Evolutionary conservation across 2,888 invertebrate genomes (phyloP), one percentile per base, ranked within the genome.

Genomic region (Dyspetes luteomarginatus): DNA sequence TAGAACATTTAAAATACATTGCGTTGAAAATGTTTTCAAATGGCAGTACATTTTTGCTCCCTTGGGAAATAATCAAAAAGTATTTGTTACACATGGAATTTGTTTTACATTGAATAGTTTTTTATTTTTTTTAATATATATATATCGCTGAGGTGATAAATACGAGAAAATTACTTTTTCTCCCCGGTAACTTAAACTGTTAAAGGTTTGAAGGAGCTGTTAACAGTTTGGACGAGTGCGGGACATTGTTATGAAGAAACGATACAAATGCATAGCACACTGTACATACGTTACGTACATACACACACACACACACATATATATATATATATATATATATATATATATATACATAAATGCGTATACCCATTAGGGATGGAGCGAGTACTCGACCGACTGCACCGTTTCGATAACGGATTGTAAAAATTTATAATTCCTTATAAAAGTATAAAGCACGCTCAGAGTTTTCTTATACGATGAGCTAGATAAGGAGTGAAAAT

Each of bases 351-450:
- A 24, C 24, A 48, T 50, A 48, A 5, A 19, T 45, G 65, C 48
- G 12, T 19, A 17, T n/a, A 48, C 71, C 71, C 71, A 71, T 71
- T 77, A 72, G 24, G 26, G 41, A 45, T 48, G 5, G 17, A 19
- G 17, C 17, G 48, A 48, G 48, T 48, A 55, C 26, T 62, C 50
- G 12, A 64, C 26, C 41, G 55, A 55, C 45, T 60, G 28, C 36
- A 17, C 17, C n/a, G 36, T 26, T 15, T 65, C 71, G 71, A 80
- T 75, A 80, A 80, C 75, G 76, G 80, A 80, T 75, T 75, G 67
- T 80, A 80, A 72, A 72, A 72, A 80, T 76, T 62, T 45, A 76
- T 72, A 76, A 80, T 72, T 76, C 62, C 28, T 67, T 67, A 52
- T 80, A 65, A 76, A 74, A 67, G 56, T 73, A 64, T 55, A 71